Evolutionary conservation across 2,888 invertebrate species (phyloP).

Genomic region (Ypsolopha sequella): DNA sequence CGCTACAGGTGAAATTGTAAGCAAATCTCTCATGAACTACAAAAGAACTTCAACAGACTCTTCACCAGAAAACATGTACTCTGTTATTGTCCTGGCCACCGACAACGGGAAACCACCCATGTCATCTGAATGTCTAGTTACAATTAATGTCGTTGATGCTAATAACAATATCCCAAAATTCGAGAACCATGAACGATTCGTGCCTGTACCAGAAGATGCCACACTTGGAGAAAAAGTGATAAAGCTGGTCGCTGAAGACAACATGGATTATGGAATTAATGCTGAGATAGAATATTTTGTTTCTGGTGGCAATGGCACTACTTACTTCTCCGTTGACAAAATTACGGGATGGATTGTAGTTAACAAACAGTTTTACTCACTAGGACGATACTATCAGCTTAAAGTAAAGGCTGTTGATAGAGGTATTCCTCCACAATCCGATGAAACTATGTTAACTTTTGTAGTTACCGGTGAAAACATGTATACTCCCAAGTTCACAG

Average conservation of each 20-base stretch:
- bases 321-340: slow-evolving; percentile 80
- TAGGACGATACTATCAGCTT: slow-evolving; percentile 76
- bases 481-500: slow-evolving; percentile 85
- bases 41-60: slow-evolving; percentile 84
- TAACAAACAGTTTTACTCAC: slow-evolving; percentile 65
- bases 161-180: slow-evolving; percentile 94
- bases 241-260: slow-evolving; percentile 80
- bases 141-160: slow-evolving; percentile 90
- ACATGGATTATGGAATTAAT: slow-evolving; percentile 87
- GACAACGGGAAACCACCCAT: slow-evolving; percentile 96
- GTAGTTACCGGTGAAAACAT: slow-evolving; percentile 89
- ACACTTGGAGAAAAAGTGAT: slow-evolving; percentile 78
- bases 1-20: slow-evolving; percentile 92
- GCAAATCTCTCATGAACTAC: slow-evolving; percentile 84
- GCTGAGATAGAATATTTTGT: slow-evolving; percentile 87
- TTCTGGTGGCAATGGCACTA: slow-evolving; percentile 81
- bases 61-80: slow-evolving; percentile 91
- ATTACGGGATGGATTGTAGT: slow-evolving; percentile 87
- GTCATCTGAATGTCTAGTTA: slow-evolving; percentile 88
- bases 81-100: slow-evolving; percentile 89
- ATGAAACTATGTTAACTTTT: slow-evolving; percentile 79
- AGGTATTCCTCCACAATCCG: slow-evolving; percentile 88
- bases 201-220: slow-evolving; percentile 86
- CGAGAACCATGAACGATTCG: slow-evolving; percentile 77
- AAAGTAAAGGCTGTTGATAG: slow-evolving; percentile 84